Evolutionary conservation across 2,113 vertebrate species (phyloP).

Genomic region (Trogon melanurus): DNA sequence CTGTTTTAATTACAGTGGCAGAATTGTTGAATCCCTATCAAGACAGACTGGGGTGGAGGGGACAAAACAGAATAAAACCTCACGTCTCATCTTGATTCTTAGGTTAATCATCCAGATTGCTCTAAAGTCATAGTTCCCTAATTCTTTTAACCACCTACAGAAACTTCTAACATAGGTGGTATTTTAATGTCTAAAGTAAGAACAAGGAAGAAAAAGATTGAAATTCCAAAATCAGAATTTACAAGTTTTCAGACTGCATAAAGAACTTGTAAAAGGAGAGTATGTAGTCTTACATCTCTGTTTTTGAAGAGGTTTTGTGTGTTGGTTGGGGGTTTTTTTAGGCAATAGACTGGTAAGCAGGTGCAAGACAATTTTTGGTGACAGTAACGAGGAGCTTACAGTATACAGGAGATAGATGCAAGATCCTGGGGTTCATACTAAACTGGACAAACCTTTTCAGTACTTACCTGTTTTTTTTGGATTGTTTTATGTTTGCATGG

Average conservation of each 20-base stretch:
- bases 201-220: not conserved
- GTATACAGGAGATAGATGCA: not conserved
- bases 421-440: not conserved
- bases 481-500: not conserved
- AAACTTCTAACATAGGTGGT: not conserved
- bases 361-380: not conserved
- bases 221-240: not conserved
- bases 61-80: constrained; percentile 8
- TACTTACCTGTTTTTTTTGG: not conserved
- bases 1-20: constrained; percentile 43
- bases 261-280: not conserved
- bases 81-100: not conserved
- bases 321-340: not conserved
- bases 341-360: not conserved
- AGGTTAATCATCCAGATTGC: not conserved
- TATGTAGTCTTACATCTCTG: not conserved
- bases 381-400: not conserved
- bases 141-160: not conserved
- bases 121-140: not conserved
- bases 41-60: not conserved
- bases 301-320: not conserved
- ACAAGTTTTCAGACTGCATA: not conserved
- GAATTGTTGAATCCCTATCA: not conserved
- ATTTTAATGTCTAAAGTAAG: not conserved
- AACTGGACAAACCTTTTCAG: not conserved